Base-by-base conservation (phyloP, 2,888 invertebrate species). In the Sarcophaga subvicina region DNA sequence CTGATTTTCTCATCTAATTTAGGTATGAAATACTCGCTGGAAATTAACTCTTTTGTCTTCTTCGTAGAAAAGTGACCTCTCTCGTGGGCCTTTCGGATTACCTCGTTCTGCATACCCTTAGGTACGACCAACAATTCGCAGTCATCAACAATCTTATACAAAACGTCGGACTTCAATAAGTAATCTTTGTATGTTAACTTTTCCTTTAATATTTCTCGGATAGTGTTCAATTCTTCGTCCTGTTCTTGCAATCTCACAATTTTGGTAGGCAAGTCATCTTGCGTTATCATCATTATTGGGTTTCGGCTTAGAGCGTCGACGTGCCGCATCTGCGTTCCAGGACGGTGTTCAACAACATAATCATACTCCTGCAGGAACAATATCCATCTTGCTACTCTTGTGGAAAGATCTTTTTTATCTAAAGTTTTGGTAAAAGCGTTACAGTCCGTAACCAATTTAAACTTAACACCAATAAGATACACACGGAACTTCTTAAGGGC, bases 401-500 rank as follows among this genome's bases (percentile, higher is more conserved):
- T 78, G 0, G 87, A 81, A 11, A 88, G 69, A 62, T 88, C 85
- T 49, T 87, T 88, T 59, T 90, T 89, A 3, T 71, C 79, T 12
- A 83, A 69, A 1, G 88, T 89, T 69, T 85, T 85, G n/a, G 75
- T 75, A 62, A 88, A 88, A 11, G 88, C 88, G 20, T 85, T 83
- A 49, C 88, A 90, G 72, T 89, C 88, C 0, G 88, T 88, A 2
- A 89, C 83, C 20, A 89, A 69, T 45, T 86, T 87, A 75, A 89
- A n/a, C n/a, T n/a, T n/a, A n/a, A n/a, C n/a, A n/a, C n/a, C n/a
- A n/a, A n/a, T n/a, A n/a, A n/a, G n/a, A 89, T 90, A 91, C n/a
- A 89, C 83, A 2, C 88, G 60, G 71, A 90, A 90, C 63, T 89
- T 90, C 22, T 88, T 88, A 8, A 90, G n/a, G 0, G 90, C 89